Base-by-base conservation (phyloP, 2,113 vertebrate genomes). In the Mustela lutreola region DNA sequence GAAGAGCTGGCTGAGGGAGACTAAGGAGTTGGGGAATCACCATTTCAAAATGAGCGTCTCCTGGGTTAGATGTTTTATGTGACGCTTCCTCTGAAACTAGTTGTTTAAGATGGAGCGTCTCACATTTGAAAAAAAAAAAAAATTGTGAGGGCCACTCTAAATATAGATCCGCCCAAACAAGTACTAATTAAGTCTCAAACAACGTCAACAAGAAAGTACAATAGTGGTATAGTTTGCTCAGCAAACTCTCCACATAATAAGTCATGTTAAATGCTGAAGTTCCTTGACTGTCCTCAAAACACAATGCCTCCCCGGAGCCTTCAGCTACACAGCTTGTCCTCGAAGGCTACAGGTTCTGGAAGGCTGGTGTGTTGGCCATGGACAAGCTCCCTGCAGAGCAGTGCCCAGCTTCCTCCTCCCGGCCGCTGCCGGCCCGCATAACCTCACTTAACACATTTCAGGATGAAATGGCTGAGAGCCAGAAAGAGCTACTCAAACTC, bases 21-120 rank as follows among this genome's bases (percentile, higher is more conserved):
- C 0, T 0, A 16, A 2, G 4, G 22, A 12, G 4, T 2, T 0
- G 19, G 9, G 2, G 6, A 18, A 6, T 2, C 18, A n/a, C 73
- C 21, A 0, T 45, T 42, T 60, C 24, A 39, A 16, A 4, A 11
- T 21, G 11, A 36, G 71, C 7, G 4, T 7, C 50, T 45, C 22
- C 56, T 53, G 22, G 16, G 12, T 56, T 48, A 18, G 2, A 24
- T 45, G 24, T 36, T 90, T 53, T 90, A 48, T 88, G 78, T 78
- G 50, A 82, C 33, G 4, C 56, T 79, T 86, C 81, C n/a, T 71
- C 53, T 12, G 18, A n/a, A 63, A 85, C 73, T 63, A n/a, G 10
- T 73, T 67, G 12, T 62, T 60, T 33, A 33, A 58, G 26, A 89
- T 56, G 78, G 14, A 89, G 33, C 28, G 36, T 36, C 85, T 79